Evolutionary conservation across 1,140 invertebrate genomes (phyloP).

Genomic region (Amyelois transitella): DNA sequence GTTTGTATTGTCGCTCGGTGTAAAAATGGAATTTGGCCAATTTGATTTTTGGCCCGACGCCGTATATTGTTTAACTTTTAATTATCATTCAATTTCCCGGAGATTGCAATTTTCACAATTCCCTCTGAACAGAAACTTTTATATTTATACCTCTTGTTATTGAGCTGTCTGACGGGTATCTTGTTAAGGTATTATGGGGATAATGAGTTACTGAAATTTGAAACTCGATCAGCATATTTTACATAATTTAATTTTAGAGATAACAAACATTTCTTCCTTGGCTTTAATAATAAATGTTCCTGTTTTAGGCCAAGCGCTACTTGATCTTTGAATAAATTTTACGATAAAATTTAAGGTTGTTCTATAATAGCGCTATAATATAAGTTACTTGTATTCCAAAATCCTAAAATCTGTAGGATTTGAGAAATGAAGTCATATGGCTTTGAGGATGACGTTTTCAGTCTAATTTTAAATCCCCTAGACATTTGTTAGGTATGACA

Average conservation of each 20-base stretch:
- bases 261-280: neutral
- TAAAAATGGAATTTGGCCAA: conserved; percentile 34
- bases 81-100: neutral
- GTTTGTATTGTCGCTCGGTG: conserved; percentile 36
- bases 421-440: too few species aligned
- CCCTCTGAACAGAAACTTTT: neutral
- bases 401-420: too few species aligned
- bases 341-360: too few species aligned
- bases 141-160: neutral
- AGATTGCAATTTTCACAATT: neutral
- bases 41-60: conserved; percentile 2
- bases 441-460: too few species aligned
- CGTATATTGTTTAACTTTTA: conserved; percentile 6
- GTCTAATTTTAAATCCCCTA: too few species aligned
- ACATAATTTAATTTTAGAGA: neutral
- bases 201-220: neutral
- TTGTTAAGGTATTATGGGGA: neutral
- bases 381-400: neutral
- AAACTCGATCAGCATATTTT: neutral
- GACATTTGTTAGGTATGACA: too few species aligned
- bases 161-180: neutral
- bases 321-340: too few species aligned
- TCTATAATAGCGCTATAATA: too few species aligned
- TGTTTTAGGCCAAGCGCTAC: too few species aligned
- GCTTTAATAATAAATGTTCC: too few species aligned